Evolutionary conservation across 2,113 vertebrate species (phyloP), one percentile per base, ranked within the genome.

Genomic region (Calypte anna): DNA sequence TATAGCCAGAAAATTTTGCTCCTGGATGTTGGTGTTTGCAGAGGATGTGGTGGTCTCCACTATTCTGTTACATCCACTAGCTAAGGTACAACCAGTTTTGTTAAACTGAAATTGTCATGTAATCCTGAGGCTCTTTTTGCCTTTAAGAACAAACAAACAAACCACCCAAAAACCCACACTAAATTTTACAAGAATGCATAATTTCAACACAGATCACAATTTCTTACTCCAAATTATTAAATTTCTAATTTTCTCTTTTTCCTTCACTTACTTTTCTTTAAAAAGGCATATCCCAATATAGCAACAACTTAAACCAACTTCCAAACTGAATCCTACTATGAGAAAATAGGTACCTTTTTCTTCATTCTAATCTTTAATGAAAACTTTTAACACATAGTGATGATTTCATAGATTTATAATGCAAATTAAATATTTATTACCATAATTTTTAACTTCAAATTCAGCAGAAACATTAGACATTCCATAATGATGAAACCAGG

Each of bases 391-490:
- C 13, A 46, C 7, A 33, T 7, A 43, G 15, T 2, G 14, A 21
- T 40, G 36, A 50, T 3, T 38, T 70, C 16, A 21, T 44, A 3
- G 21, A 25, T 38, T 81, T 66, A 16, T 57, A 66, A 74, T 21
- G 8, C 8, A 75, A 61, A 78, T 75, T 31, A 68, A n/a, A 46
- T 58, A 27, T 58, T 43, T 82, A 97, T 96, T 79, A 98, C 98
- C 97, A 0, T 98, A 98, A 50, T 70, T 96, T 79, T 96, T 98
- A 76, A 98, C 97, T 88, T 98, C 98, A 97, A 98, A 97, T 93
- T 97, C 96, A 59, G 95, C 64, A 19, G 97, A 96, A 75, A 57
- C 86, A 44, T 93, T 96, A 19, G 97, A 97, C 93, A 97, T 95
- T 23, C 95, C 92, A 14, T 91, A 64, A 11, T 93, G 88, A 40